Evolutionary conservation across 2,113 vertebrate genomes (phyloP).

Genomic region (Colistium nudipinnis): DNA sequence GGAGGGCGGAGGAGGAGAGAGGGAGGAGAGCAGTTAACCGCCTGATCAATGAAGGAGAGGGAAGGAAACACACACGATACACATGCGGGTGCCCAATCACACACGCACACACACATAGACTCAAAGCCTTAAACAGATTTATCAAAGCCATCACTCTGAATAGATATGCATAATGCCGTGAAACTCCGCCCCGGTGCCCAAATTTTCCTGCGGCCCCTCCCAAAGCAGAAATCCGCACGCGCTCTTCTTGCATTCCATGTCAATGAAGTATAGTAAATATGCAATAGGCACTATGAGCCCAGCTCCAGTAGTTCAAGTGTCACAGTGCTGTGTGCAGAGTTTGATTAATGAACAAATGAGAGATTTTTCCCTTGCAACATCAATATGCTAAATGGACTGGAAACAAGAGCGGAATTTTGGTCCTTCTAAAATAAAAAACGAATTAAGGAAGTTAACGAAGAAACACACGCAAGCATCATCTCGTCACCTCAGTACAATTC

Average conservation of each 20-base stretch:
- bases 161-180: conserved; percentile 47
- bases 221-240: conserved; percentile 38
- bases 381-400: conserved; percentile 16
- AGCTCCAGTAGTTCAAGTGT: neutral
- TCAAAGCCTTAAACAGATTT: conserved; percentile 34
- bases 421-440: conserved; percentile 24
- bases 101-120: conserved; percentile 1
- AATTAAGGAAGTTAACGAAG: conserved; percentile 25
- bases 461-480: conserved; percentile 5
- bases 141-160: conserved; percentile 49
- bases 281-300: neutral
- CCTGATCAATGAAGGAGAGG: conserved; percentile 50
- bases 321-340: neutral
- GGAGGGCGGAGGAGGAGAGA: conserved; percentile 32
- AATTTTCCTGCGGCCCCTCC: conserved; percentile 19
- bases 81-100: conserved; percentile 2
- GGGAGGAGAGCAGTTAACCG: conserved; percentile 38
- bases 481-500: neutral
- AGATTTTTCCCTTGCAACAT: conserved; percentile 14
- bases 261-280: neutral
- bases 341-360: conserved; percentile 29
- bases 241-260: conserved; percentile 26
- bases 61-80: conserved; percentile 4
- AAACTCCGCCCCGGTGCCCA: conserved; percentile 26
- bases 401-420: conserved; percentile 6